Base-by-base conservation (phyloP, 2,888 invertebrate species). In the Orthonevra nobilis region DNA sequence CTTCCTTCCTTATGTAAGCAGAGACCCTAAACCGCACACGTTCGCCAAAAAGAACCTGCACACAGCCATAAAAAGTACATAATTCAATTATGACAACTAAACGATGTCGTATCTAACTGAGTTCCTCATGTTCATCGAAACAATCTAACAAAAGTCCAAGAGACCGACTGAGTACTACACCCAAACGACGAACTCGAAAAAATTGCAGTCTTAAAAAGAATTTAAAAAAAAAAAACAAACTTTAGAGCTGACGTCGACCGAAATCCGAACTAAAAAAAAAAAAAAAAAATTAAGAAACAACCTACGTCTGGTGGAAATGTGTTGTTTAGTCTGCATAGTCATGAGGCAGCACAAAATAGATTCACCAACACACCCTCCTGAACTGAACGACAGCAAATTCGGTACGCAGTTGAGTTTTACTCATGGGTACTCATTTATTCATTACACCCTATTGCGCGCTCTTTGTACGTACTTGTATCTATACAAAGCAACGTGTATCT, bases 41-140 rank as follows among this genome's bases (percentile, higher is more conserved):
- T 70, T 77, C 48, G 64, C 64, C 54, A 72, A 77, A 77, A 64
- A 20, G n/a, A 32, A 15, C 56, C 12, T 36, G 20, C 19, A 46
- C 3, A 42, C 30, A 20, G 38, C n/a, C n/a, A n/a, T n/a, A n/a
- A n/a, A 28, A 3, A 6, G 40, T 23, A 69, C 19, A 52, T 70
- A 77, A 70, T 77, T 70, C 26, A 77, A 77, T 77, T 77, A 77
- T 66, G 77, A 60, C 77, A 70, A 70, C 64, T 50, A 50, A 75
- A 64, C 50, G 52, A 26, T 52, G 36, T 50, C 61, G 23, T 46
- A 17, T 66, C 44, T 36, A n/a, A n/a, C n/a, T n/a, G n/a, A n/a
- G n/a, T n/a, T n/a, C n/a, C n/a, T n/a, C n/a, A n/a, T n/a, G n/a
- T n/a, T n/a, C n/a, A n/a, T n/a, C n/a, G n/a, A n/a, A n/a, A n/a